These are phyloP conservation scores for Archegozetes longisetosus DNA, from an alignment of 1,140 invertebrate species.

Conservation along the genomic window DNA sequence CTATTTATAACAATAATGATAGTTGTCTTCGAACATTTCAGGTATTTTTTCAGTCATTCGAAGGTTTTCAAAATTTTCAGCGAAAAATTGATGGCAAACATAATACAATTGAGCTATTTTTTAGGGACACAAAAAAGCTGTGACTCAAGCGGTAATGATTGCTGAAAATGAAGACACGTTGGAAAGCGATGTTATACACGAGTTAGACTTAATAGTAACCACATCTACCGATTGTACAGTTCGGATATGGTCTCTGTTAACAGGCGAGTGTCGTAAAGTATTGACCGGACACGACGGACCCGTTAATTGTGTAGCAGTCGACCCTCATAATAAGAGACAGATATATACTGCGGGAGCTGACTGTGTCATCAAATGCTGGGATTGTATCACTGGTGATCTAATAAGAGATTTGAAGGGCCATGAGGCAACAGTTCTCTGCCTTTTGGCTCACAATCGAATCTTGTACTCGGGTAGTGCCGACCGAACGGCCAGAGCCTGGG, in stretches of 20 bases:
- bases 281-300: conserved; percentile 31
- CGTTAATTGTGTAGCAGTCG: conserved; percentile 35
- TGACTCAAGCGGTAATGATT: conserved; percentile 37
- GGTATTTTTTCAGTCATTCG: background rate
- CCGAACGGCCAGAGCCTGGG: conserved; percentile 37
- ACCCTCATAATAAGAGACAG: conserved; percentile 27
- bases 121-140: conserved; percentile 35
- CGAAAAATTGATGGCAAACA: conserved; percentile 22
- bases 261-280: conserved; percentile 28
- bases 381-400: conserved; percentile 30
- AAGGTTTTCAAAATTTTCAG: conserved; percentile 12
- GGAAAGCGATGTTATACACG: conserved; percentile 16
- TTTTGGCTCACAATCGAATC: conserved; percentile 36
- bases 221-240: conserved; percentile 35
- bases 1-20: conserved; percentile 27
- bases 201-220: conserved; percentile 30
- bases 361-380: conserved; percentile 34
- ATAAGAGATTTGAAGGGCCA: conserved; percentile 34
- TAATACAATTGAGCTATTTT: conserved; percentile 20
- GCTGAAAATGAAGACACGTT: conserved; percentile 29
- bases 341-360: conserved; percentile 37
- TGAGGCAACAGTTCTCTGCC: conserved; percentile 34
- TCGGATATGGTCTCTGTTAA: conserved; percentile 34
- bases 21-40: background rate
- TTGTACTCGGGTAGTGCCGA: conserved; percentile 38